These are phyloP conservation scores for Mareca penelope DNA, from an alignment of 2,797 vertebrate species.

Conservation along the genomic window DNA sequence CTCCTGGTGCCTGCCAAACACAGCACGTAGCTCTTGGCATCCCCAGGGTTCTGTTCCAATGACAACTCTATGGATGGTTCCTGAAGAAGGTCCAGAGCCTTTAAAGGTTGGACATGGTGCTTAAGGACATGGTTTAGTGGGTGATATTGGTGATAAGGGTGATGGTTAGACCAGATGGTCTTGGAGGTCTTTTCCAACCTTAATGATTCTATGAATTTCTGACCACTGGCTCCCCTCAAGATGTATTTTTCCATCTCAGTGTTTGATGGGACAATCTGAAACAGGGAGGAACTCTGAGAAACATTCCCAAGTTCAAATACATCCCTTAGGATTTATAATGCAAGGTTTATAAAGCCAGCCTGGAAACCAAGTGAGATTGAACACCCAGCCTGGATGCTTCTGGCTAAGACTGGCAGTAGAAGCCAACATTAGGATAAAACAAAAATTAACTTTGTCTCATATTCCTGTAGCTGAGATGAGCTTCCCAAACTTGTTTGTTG, in stretches of 20 bases:
- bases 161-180: too few relatives aligned
- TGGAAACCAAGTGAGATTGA: background rate
- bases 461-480: background rate
- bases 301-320: background rate
- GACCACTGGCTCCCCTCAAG: background rate
- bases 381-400: background rate
- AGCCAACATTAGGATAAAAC: background rate
- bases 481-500: background rate
- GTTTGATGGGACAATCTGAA: background rate
- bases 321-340: conserved; percentile 21
- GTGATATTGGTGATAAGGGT: too few relatives aligned
- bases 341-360: background rate
- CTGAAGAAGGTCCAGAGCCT: background rate
- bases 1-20: background rate
- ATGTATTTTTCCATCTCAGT: background rate
- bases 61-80: background rate
- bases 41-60: background rate
- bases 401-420: background rate
- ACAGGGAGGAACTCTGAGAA: background rate
- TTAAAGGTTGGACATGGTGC: too few relatives aligned
- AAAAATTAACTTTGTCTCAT: conserved; percentile 9
- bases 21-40: background rate
- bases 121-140: too few relatives aligned
- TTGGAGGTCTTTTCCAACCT: too few relatives aligned
- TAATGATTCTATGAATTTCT: background rate